Conservation (phyloP, 2,113 vertebrate genomes). For the Camelus bactrianus region DNA sequence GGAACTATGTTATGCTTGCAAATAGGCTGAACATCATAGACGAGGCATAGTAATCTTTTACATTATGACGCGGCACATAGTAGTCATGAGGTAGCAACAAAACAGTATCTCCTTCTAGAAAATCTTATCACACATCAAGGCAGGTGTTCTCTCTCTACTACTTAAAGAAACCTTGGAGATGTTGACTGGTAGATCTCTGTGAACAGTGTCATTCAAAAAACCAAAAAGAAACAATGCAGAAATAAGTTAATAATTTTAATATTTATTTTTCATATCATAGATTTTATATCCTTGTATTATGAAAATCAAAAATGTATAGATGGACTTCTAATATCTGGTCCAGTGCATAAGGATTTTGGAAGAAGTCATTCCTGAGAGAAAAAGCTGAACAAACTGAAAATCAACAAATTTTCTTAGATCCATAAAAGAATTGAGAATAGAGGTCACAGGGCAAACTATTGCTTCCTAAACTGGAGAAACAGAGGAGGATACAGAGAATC, state of each 20-base stretch:
- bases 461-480: background rate
- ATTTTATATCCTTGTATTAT: background rate
- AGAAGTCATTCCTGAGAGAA: background rate
- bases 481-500: background rate
- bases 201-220: background rate
- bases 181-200: background rate
- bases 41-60: background rate
- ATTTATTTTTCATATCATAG: background rate
- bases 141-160: background rate
- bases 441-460: background rate
- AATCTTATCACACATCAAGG: background rate
- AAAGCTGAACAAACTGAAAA: background rate
- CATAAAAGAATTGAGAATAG: background rate
- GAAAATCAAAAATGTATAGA: background rate
- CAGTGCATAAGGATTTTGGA: background rate
- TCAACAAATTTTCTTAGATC: background rate
- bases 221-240: background rate
- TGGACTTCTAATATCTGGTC: background rate
- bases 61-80: background rate
- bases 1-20: background rate
- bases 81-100: background rate
- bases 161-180: background rate
- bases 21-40: background rate
- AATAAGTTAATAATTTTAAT: background rate
- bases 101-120: background rate